A percentile compares a stretch with the other conserved stretches of the same genome.
phyloP scores from a whole-genome alignment of 2,113 vertebrate genomes.

The Actenoides hombroni region DNA sequence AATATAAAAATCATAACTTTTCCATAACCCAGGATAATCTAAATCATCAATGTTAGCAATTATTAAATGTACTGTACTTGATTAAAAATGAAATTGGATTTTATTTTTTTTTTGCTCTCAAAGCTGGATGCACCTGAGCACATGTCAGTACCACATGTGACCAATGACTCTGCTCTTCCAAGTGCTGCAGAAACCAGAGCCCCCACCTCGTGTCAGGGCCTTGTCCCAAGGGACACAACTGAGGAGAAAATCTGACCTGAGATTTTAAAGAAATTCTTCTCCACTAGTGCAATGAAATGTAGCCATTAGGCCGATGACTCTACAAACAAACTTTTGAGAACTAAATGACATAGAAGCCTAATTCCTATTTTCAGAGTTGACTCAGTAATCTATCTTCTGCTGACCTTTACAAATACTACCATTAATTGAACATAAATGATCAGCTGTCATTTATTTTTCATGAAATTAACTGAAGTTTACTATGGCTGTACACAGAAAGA shows the following conservation, averaged over 20 bases:
- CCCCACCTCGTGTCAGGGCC: rapidly evolving
- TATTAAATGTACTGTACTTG: neutral
- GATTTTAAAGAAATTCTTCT: neutral
- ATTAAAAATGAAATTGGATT: neutral
- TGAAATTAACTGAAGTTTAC: neutral
- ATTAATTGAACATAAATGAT: neutral
- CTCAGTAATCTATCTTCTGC: neutral
- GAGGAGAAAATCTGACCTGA: neutral
- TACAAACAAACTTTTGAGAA: neutral
- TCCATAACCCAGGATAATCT: neutral
- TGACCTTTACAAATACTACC: neutral
- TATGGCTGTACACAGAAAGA: neutral
- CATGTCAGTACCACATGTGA: neutral
- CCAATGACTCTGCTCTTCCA: neutral
- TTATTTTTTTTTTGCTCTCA: neutral
- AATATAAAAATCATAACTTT: neutral
- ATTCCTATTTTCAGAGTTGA: neutral
- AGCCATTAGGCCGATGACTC: neutral
- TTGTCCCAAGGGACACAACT: neutral
- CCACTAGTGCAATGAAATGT: neutral
- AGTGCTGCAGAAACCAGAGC: neutral
- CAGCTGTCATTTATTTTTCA: neutral
- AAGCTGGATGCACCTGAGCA: neutral
- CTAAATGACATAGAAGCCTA: neutral
- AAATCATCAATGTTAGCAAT: neutral